Conservation (phyloP, 2,888 invertebrate genomes). For the Hemistola chrysoprasaria region DNA sequence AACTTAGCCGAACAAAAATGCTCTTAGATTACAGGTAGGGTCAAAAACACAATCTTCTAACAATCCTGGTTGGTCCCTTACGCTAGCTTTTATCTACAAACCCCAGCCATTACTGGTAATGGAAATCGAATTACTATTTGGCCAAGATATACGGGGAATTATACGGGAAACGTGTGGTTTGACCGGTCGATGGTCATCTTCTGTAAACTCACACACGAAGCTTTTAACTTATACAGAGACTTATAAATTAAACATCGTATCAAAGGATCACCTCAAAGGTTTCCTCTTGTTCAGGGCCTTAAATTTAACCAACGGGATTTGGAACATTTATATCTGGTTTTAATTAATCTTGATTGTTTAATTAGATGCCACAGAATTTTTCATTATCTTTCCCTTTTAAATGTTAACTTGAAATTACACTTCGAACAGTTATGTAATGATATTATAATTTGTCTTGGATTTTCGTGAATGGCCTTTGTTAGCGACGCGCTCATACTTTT, state of each 20-base stretch:
- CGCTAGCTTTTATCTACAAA: constrained; percentile 56
- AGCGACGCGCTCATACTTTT: no score
- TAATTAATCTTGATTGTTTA: not conserved
- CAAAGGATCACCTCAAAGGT: not conserved
- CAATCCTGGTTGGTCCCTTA: constrained; percentile 54
- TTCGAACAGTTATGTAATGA: no score
- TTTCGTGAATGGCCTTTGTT: no score
- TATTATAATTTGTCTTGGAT: no score
- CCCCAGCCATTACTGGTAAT: constrained; percentile 64
- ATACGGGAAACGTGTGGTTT: constrained; percentile 53
- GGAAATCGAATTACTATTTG: constrained; percentile 71
- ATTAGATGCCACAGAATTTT: no score
- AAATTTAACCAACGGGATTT: constrained; percentile 1
- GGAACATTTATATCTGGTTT: not conserved
- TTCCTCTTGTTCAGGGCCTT: constrained; percentile 1
- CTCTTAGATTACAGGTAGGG: constrained; percentile 46
- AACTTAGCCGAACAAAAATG: constrained; percentile 48
- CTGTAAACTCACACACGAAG: constrained; percentile 36
- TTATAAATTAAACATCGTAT: constrained; percentile 15
- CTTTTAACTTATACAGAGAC: constrained; percentile 2
- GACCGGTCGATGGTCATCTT: constrained; percentile 16
- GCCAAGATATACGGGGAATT: constrained; percentile 63
- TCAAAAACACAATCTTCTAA: constrained; percentile 57
- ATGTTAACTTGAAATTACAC: no score
- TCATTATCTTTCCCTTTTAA: no score